Conservation (phyloP, 2,113 vertebrate species). For the Labeo catla region DNA sequence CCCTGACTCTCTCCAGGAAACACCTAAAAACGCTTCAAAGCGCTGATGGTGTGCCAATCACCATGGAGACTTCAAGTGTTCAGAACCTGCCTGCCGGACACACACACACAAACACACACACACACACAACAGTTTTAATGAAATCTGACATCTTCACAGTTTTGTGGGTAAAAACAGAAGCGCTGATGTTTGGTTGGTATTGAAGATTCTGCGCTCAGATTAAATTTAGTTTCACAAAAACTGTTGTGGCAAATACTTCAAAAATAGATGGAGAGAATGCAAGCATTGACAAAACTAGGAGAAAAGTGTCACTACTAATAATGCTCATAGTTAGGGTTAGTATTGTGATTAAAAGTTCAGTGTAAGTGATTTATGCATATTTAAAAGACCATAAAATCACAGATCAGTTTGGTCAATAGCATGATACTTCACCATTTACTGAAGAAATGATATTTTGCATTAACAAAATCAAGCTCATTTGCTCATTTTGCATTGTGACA, state of each 20-base stretch:
- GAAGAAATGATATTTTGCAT: neutral
- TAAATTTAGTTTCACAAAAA: slow-evolving; percentile 8
- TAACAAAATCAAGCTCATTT: neutral
- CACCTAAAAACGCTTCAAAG: slow-evolving; percentile 31
- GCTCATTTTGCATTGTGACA: neutral
- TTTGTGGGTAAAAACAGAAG: slow-evolving; percentile 8
- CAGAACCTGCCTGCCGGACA: slow-evolving; percentile 25
- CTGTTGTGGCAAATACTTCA: neutral
- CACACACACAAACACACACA: neutral
- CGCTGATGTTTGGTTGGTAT: slow-evolving; percentile 15
- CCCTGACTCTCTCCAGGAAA: slow-evolving; percentile 39
- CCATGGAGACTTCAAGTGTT: slow-evolving; percentile 40
- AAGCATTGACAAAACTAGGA: neutral
- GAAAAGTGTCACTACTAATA: neutral
- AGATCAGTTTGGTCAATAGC: neutral
- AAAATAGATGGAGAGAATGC: neutral
- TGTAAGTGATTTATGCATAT: neutral
- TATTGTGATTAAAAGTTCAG: neutral
- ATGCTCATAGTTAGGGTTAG: neutral
- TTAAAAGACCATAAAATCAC: neutral
- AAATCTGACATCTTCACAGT: slow-evolving; percentile 42
- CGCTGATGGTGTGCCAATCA: slow-evolving; percentile 34
- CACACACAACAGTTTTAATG: slow-evolving; percentile 9
- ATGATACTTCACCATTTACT: too few relatives aligned
- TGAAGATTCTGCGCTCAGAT: neutral